Conservation (phyloP, 2,113 vertebrate genomes). For the Ursus arctos region DNA sequence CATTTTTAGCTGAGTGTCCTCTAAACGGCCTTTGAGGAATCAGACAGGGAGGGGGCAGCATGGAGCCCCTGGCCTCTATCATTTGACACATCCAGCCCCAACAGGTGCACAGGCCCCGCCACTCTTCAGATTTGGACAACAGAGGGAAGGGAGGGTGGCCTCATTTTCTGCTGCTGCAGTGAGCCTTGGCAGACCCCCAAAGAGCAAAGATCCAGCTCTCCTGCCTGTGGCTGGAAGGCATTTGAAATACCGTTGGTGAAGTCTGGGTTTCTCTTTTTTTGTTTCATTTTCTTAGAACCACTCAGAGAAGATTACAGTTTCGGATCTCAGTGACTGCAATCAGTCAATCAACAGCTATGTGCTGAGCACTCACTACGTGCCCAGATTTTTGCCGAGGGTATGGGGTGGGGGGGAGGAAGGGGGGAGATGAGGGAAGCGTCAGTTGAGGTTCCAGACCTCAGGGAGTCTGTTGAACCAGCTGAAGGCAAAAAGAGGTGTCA, state of each 20-base stretch:
- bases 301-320: slow-evolving; percentile 59
- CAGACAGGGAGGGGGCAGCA: slow-evolving; percentile 42
- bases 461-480: neutral
- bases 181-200: slow-evolving; percentile 71
- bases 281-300: slow-evolving; percentile 63
- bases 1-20: slow-evolving; percentile 68
- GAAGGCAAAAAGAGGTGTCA: slow-evolving; percentile 38
- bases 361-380: slow-evolving; percentile 1
- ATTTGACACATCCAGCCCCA: slow-evolving; percentile 16
- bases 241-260: slow-evolving; percentile 59
- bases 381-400: slow-evolving; percentile 45
- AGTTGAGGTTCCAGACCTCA: neutral
- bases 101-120: neutral
- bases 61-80: neutral
- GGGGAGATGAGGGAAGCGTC: neutral
- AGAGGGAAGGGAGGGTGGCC: slow-evolving; percentile 48
- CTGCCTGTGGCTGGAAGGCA: slow-evolving; percentile 18
- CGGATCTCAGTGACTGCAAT: slow-evolving; percentile 51
- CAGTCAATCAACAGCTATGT: slow-evolving; percentile 53
- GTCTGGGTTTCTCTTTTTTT: slow-evolving; percentile 27
- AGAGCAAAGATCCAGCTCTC: slow-evolving; percentile 63
- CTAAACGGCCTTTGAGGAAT: slow-evolving; percentile 80
- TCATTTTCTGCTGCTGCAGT: slow-evolving; percentile 65
- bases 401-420: neutral
- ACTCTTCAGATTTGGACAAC: slow-evolving; percentile 64